phyloP scores from a whole-genome alignment of 2,113 vertebrate species.

The Ophthalmolycus amberensis region DNA sequence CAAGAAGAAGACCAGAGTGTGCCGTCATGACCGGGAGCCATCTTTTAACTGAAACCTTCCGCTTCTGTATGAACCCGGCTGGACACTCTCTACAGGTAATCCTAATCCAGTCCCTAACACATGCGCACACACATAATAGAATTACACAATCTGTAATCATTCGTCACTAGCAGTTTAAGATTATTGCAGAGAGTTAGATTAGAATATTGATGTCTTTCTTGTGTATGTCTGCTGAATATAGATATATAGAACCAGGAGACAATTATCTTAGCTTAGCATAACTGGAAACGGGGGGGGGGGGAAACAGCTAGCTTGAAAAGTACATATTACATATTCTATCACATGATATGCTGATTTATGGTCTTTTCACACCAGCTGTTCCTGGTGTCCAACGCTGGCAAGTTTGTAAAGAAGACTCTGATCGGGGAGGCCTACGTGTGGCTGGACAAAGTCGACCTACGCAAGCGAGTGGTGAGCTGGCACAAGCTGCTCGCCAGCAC shows the following conservation, averaged over 20 bases:
- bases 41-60: constrained; percentile 98
- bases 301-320: background rate
- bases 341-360: background rate
- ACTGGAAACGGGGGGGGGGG: background rate
- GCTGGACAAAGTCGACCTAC: constrained; percentile 98
- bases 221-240: background rate
- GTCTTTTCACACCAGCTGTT: constrained; percentile 86
- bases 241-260: background rate
- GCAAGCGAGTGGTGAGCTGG: constrained; percentile 98
- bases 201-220: background rate
- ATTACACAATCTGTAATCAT: background rate
- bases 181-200: background rate
- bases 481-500: constrained; percentile 97
- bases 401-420: constrained; percentile 99
- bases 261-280: background rate
- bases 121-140: background rate
- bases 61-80: constrained; percentile 95
- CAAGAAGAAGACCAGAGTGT: constrained; percentile 99
- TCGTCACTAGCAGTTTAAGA: background rate
- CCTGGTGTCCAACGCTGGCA: constrained; percentile 96
- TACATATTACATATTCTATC: background rate
- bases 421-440: constrained; percentile 98
- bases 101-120: background rate
- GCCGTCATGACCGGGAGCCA: constrained; percentile 97
- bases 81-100: constrained; percentile 86